Evolutionary conservation across 1,140 invertebrate species (phyloP).

Genomic region (Heliconius nattereri): DNA sequence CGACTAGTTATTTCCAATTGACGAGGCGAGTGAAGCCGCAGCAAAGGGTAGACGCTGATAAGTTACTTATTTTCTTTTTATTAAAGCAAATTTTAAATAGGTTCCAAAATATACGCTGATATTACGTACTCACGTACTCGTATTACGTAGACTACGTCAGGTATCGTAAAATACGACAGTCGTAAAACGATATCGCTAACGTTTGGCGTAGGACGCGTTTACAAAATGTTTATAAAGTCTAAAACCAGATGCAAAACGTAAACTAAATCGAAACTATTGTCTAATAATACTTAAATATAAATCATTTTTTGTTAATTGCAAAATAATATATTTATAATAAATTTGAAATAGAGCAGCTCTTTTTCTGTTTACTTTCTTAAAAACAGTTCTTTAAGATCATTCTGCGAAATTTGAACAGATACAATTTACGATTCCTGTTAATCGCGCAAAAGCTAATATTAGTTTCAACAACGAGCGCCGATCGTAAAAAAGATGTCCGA

Average conservation of each 20-base stretch:
- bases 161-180: neutral
- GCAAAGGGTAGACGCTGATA: no score
- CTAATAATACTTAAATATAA: constrained; percentile 18
- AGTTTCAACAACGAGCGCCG: neutral
- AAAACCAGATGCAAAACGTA: constrained; percentile 17
- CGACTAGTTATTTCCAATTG: no score
- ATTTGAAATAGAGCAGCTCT: constrained; percentile 25
- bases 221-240: neutral
- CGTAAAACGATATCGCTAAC: neutral
- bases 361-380: constrained; percentile 12
- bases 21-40: no score
- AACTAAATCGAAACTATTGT: constrained; percentile 22
- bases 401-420: neutral
- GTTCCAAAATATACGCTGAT: neutral
- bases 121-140: neutral
- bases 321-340: constrained; percentile 3
- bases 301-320: neutral
- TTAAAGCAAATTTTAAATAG: neutral
- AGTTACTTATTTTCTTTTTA: neutral
- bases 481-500: constrained; percentile 51
- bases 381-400: neutral
- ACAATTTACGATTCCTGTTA: neutral
- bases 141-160: neutral
- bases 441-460: neutral
- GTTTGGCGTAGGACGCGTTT: neutral